Conservation (phyloP, 2,113 vertebrate genomes). For the Triplophysa dalaica region DNA sequence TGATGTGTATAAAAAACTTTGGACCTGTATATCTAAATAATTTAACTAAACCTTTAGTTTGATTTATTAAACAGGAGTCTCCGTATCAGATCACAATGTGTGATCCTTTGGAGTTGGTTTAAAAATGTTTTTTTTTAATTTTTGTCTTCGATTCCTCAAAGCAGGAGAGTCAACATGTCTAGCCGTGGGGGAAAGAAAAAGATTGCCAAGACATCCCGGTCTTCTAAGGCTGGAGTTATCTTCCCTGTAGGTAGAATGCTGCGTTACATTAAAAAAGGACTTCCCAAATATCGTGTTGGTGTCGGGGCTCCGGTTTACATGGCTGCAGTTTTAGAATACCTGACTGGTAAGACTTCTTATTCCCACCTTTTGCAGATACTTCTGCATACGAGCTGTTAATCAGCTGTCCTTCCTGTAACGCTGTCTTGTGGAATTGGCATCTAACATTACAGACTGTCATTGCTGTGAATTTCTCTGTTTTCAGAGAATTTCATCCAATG, state of each 20-base stretch:
- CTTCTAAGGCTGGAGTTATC: conserved; percentile 93
- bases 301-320: conserved; percentile 96
- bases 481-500: too few relatives aligned
- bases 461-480: too few relatives aligned
- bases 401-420: too few relatives aligned
- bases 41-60: too few relatives aligned
- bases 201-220: conserved; percentile 91
- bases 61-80: too few relatives aligned
- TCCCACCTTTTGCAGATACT: background rate
- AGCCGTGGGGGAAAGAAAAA: conserved; percentile 98
- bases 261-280: conserved; percentile 92
- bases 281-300: conserved; percentile 93
- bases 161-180: conserved; percentile 79
- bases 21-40: too few relatives aligned
- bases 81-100: too few relatives aligned
- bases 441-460: too few relatives aligned
- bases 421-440: too few relatives aligned
- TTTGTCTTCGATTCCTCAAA: background rate
- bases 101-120: too few relatives aligned
- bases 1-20: too few relatives aligned
- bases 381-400: too few relatives aligned
- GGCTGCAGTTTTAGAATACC: conserved; percentile 95
- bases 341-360: conserved; percentile 82
- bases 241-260: conserved; percentile 98
- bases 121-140: background rate